Evolutionary conservation across 2,888 invertebrate species (phyloP).

Genomic region (Quadroppia sp.): DNA sequence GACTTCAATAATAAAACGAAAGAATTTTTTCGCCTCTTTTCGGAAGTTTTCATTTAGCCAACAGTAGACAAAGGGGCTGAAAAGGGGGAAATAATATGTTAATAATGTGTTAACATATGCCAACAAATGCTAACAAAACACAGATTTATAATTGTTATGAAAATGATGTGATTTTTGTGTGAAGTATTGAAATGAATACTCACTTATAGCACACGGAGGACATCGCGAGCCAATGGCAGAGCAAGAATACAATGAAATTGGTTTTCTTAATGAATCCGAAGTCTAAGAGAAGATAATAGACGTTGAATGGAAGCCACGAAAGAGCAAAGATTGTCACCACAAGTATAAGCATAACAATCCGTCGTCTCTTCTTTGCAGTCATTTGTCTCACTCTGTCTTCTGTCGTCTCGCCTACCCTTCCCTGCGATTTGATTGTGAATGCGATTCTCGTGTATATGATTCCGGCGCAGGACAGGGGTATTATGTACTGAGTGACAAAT

Average conservation of each 20-base stretch:
- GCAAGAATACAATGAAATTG: conserved; percentile 51
- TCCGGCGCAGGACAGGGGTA: conserved; percentile 53
- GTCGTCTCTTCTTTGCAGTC: conserved; percentile 10
- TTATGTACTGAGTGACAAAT: conserved; percentile 53
- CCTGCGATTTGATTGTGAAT: conserved; percentile 51
- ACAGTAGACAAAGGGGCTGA: conserved; percentile 55
- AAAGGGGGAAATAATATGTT: not conserved
- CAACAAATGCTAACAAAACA: not conserved
- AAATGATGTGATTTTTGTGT: not conserved
- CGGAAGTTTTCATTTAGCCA: conserved; percentile 55
- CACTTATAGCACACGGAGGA: conserved; percentile 55
- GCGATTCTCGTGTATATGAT: conserved; percentile 53
- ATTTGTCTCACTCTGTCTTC: conserved; percentile 53
- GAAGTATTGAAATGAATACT: not conserved
- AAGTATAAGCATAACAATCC: conserved; percentile 80
- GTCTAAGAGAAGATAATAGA: conserved; percentile 70
- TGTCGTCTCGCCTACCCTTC: conserved; percentile 53
- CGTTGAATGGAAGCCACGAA: conserved; percentile 92
- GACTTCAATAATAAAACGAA: not conserved
- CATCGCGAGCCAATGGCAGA: conserved; percentile 56
- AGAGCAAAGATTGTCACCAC: conserved; percentile 90
- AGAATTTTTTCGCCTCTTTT: conserved; percentile 35
- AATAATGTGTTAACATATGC: not conserved
- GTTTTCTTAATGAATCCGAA: conserved; percentile 50
- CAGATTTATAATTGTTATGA: not conserved